Evolutionary conservation across 2,113 vertebrate species (phyloP), one percentile per base, ranked within the genome.

Genomic region (Odocoileus virginianus): DNA sequence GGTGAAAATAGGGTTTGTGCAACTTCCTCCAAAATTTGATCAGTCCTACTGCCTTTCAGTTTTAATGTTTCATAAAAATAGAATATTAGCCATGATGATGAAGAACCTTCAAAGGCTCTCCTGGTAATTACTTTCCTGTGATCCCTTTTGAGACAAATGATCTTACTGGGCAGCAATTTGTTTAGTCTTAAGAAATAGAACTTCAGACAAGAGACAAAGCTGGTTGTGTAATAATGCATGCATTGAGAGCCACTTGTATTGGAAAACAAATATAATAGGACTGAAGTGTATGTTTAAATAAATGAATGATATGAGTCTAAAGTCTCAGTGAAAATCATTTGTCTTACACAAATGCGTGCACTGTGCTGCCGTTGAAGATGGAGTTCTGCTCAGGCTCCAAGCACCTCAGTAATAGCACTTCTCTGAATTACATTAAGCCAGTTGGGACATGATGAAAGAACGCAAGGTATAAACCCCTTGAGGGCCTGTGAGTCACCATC

Each of bases 361-460:
- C 3, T 6, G 78, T 43, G 58, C 78, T 71, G 30, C 40, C 61
- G 1, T 7, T 16, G n/a, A 71, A 54, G 82, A 30, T 52, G 28
- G 74, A 47, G 33, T 58, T 91, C 30, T 71, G 79, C 52, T 45
- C 13, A 52, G 33, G 54, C 60, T 67, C 47, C 27, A 11, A 61
- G 76, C 78, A 28, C 45, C 43, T 91, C 23, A 2, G 82, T 30
- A n/a, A 40, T 19, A 45, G 16, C 13, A 9, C 76, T 81, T 86
- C 90, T 95, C 86, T 74, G 85, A 94, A 88, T 91, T 93, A 50
- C 52, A 15, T 52, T 60, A 76, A 93, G 50, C 94, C 47, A 36
- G 96, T 97, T 87, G 94, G 79, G 94, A 67, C 97, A 76, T 15
- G 97, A 97, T 97, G 79, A 93, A 95, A 96, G 67, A 95, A 97